Evolutionary conservation across 2,113 vertebrate species (phyloP).

Genomic region (Sebastes fasciatus): DNA sequence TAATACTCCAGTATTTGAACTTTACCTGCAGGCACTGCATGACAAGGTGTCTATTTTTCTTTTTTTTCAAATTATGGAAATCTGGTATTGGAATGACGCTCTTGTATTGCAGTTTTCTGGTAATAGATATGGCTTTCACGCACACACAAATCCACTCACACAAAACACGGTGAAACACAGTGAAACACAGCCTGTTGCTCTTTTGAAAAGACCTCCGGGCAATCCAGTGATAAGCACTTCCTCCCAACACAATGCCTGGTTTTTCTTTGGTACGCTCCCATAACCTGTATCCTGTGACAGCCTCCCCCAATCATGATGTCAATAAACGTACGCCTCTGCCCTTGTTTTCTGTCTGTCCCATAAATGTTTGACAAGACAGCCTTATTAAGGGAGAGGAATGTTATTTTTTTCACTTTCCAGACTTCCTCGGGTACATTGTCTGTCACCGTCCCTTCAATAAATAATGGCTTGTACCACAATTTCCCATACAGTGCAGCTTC

Average conservation of each 20-base stretch:
- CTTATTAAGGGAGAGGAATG: constrained; percentile 73
- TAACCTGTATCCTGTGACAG: constrained; percentile 73
- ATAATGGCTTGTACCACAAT: constrained; percentile 66
- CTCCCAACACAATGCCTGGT: constrained; percentile 74
- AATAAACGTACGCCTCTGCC: constrained; percentile 63
- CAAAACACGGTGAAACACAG: constrained; percentile 44
- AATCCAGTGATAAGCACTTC: constrained; percentile 74
- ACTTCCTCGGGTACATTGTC: constrained; percentile 72
- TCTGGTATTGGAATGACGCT: constrained; percentile 36
- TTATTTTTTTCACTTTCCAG: constrained; percentile 70
- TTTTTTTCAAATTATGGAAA: constrained; percentile 27
- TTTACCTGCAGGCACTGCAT: constrained; percentile 11
- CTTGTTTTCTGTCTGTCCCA: constrained; percentile 74
- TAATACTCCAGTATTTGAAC: neutral
- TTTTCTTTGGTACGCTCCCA: constrained; percentile 54
- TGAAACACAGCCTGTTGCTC: constrained; percentile 65
- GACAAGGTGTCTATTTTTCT: constrained; percentile 13
- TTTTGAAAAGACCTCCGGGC: constrained; percentile 70
- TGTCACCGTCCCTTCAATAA: constrained; percentile 78
- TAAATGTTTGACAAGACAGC: constrained; percentile 81
- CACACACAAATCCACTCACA: constrained; percentile 17
- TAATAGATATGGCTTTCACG: constrained; percentile 57
- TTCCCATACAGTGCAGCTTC: constrained; percentile 64
- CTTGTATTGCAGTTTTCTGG: constrained; percentile 39
- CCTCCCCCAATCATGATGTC: constrained; percentile 66